A percentile compares a stretch with the other conserved stretches of the same genome.
Evolutionary conservation across 2,113 vertebrate species (phyloP).

Genomic region (Oceanites oceanicus): DNA sequence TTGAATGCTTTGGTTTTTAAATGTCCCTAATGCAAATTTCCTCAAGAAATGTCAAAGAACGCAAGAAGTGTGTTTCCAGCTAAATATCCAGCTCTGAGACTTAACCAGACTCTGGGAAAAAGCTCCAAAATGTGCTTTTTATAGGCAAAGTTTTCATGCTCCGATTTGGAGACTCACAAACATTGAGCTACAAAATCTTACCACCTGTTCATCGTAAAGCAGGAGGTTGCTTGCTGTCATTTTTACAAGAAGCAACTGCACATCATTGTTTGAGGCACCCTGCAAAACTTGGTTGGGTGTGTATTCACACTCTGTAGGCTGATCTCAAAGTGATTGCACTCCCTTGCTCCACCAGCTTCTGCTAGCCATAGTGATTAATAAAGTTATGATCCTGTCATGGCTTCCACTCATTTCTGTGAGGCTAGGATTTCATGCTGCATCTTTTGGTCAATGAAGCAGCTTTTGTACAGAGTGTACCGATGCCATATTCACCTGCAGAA

Average conservation of each 20-base stretch:
- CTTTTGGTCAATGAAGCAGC: background rate
- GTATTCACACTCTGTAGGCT: background rate
- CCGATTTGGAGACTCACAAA: background rate
- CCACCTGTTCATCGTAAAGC: background rate
- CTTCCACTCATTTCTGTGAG: background rate
- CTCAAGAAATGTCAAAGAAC: background rate
- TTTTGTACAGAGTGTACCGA: background rate
- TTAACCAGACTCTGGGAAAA: background rate
- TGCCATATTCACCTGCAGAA: background rate
- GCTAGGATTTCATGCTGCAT: background rate
- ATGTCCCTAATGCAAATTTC: background rate
- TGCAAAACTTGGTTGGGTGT: background rate
- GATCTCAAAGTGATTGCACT: background rate
- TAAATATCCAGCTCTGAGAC: background rate
- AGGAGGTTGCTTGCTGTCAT: background rate
- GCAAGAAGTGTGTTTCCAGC: background rate
- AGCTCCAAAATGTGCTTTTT: background rate
- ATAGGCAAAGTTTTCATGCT: background rate
- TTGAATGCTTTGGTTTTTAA: background rate
- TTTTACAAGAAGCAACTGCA: background rate
- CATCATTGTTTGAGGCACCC: background rate
- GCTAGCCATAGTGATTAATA: background rate
- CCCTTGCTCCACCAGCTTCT: background rate
- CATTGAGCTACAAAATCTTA: background rate
- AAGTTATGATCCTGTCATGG: background rate